Base-by-base conservation (phyloP, 2,888 invertebrate species). In the Deroplatys truncata region DNA sequence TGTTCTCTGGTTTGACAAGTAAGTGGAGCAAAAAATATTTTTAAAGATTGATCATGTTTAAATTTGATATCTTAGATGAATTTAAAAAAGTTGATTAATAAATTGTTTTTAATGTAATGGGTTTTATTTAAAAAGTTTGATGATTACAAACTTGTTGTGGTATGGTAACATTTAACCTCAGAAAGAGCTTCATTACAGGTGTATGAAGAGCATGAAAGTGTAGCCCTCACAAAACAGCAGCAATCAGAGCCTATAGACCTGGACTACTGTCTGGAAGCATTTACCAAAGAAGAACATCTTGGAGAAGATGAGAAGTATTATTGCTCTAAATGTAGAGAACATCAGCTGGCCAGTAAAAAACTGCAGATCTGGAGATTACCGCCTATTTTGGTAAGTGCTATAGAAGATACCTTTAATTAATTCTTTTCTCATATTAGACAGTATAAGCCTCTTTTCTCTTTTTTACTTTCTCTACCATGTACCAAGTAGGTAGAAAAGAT, bases 361-460 rank as follows among this genome's bases (percentile, higher is more conserved):
- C 94, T 98, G 92, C 98, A 98, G 93, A 97, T 98, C 88, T 98
- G 98, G 98, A 95, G 97, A 91, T 94, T 98, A 91, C 98, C 98
- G 90, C 98, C 98, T 20, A 96, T 98, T 92, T 94, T 98, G 93
- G 98, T 98, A 92, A 93, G 94, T 93, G 25, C 56, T 88, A 16
- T 20, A 28, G 25, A n/a, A n/a, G n/a, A n/a, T n/a, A n/a, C n/a
- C n/a, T n/a, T n/a, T n/a, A n/a, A n/a, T n/a, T n/a, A n/a, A 35
- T 84, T 43, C 16, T 20, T 31, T 86, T 85, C 31, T 28, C 84
- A 29, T 89, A 84, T 28, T 72, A 89, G n/a, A 56, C 43, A 25
- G 29, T 9, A 25, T 43, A 35, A 35, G 8, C 35, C 35, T 35
- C 35, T 8, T 35, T 35, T 0, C 35, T 31, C 31, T 31, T 15